A percentile compares a stretch with the other conserved stretches of the same genome.
These are phyloP conservation scores for Scelioninae gen. 2 DNA, from an alignment of 2,888 invertebrate genomes.

Conservation along the genomic window DNA sequence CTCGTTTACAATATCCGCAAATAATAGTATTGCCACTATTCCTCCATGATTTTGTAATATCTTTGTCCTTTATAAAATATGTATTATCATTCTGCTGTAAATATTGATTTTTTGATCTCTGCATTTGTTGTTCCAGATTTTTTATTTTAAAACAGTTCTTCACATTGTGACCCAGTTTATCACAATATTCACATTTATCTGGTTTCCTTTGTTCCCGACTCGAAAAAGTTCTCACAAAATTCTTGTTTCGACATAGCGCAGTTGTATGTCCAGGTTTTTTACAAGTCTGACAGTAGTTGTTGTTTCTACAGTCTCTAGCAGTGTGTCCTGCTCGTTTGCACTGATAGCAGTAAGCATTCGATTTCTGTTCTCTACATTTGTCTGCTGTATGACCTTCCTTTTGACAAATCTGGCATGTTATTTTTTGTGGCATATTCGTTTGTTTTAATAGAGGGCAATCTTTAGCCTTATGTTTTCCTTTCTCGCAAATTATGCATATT, in stretches of 20 bases:
- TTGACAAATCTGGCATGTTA: slow-evolving; percentile 2
- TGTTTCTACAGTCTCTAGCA: slow-evolving; percentile 6
- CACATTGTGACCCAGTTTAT: not conserved
- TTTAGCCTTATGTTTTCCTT: not conserved
- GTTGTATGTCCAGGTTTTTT: slow-evolving; percentile 4
- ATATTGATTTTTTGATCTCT: too few species aligned
- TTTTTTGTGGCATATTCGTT: not conserved
- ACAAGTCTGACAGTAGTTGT: not conserved
- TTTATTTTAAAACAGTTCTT: too few species aligned
- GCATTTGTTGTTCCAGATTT: too few species aligned
- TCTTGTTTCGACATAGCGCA: not conserved
- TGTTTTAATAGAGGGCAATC: not conserved
- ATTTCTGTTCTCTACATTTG: not conserved
- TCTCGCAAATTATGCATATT: not conserved
- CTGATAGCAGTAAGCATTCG: not conserved
- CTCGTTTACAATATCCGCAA: too few species aligned
- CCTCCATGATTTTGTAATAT: not conserved
- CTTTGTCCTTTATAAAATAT: not conserved
- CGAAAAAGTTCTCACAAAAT: not conserved
- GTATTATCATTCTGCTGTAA: too few species aligned
- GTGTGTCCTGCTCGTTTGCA: not conserved
- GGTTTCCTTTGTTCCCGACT: not conserved
- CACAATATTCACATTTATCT: too few species aligned
- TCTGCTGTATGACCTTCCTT: not conserved
- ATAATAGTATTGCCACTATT: slow-evolving; percentile 5